A percentile compares a stretch with the other conserved stretches of the same genome.
Evolutionary conservation across 2,888 invertebrate genomes (phyloP).

Genomic region (Penaeus monodon): DNA sequence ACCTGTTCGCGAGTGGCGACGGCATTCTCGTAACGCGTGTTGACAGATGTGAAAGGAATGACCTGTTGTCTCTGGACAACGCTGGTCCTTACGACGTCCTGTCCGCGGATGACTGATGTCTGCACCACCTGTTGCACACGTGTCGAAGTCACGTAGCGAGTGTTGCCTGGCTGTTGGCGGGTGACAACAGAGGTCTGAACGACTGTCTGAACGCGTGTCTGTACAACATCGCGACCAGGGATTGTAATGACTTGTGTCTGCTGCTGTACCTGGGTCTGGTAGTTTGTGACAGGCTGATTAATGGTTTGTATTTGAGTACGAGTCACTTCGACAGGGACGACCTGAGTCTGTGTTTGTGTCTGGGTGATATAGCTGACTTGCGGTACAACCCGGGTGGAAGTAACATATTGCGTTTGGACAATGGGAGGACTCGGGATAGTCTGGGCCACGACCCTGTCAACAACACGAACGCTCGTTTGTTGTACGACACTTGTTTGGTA

Average conservation of each 20-base stretch:
- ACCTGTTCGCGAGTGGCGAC: constrained; percentile 15
- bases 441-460: constrained; percentile 21
- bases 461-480: constrained; percentile 13
- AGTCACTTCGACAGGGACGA: constrained; percentile 24
- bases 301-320: constrained; percentile 30
- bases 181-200: constrained; percentile 17
- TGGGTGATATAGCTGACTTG: constrained; percentile 28
- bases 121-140: constrained; percentile 17
- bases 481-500: constrained; percentile 16
- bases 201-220: constrained; percentile 1
- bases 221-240: constrained; percentile 17
- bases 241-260: constrained; percentile 19
- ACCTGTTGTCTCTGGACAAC: constrained; percentile 21
- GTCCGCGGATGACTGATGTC: constrained; percentile 19
- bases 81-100: constrained; percentile 13
- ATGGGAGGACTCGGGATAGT: constrained; percentile 15
- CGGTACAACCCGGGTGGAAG: constrained; percentile 21
- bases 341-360: constrained; percentile 25
- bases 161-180: constrained; percentile 2
- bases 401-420: constrained; percentile 28
- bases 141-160: constrained; percentile 24
- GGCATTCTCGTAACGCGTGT: constrained; percentile 23
- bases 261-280: neutral
- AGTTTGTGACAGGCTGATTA: constrained; percentile 7
- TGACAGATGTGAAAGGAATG: constrained; percentile 19